Base-by-base conservation (phyloP, 2,113 vertebrate genomes). In the Mirza zaza region DNA sequence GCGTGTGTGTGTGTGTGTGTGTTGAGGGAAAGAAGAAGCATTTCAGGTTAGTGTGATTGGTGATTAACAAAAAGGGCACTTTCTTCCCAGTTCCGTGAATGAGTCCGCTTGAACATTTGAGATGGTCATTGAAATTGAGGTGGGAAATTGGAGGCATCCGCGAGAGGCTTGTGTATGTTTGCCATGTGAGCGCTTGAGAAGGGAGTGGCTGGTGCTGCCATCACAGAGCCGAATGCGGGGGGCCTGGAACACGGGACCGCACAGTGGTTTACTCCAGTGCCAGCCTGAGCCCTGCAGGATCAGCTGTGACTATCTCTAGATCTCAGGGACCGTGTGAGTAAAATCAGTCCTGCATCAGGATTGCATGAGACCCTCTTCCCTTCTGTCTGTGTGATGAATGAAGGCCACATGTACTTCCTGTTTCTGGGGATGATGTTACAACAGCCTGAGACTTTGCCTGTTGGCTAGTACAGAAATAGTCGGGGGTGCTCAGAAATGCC, bases 41-140 rank as follows among this genome's bases (percentile, higher is more conserved):
- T 45, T 91, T 89, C 36, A 36, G 52, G 25, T 67, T 76, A 27
- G 42, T 32, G 6, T 52, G 34, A 61, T 13, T 65, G 50, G 57
- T 91, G 45, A 59, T 59, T 36, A 91, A 88, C 39, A 61, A 75
- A 73, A 96, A 79, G 68, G 42, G 48, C 70, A 48, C 11, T 73
- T 68, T 57, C 50, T 76, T 80, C 73, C 73, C 68, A 59, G 3
- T 39, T 52, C 18, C 48, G 79, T 73, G 71, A 85, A 79, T 75
- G 71, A 94, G 50, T 73, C 57, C 77, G 39, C 90, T 94, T 95
- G 34, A 82, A 55, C 81, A 55, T 8, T 63, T 88, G 67, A 76
- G 14, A 87, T 87, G 42, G 45, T 45, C 36, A 13, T n/a, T 75
- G 61, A 57, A 36, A 75, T 25, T 8, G 1, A 67, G 75, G 67